These are phyloP conservation scores for Conus canariensis DNA, from an alignment of 2,888 invertebrate species.

Conservation along the genomic window DNA sequence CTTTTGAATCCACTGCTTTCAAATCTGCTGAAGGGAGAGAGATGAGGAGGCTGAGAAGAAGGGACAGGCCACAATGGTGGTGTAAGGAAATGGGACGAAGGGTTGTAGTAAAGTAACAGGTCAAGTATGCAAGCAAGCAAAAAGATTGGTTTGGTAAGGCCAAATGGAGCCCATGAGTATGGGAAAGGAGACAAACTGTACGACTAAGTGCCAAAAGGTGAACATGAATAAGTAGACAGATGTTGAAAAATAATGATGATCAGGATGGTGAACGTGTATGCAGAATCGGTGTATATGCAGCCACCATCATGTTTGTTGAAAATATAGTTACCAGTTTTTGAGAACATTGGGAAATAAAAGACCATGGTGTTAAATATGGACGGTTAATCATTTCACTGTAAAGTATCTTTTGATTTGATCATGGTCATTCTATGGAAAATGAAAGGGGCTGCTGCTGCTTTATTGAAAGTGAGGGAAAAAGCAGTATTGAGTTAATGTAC, in stretches of 20 bases:
- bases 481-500: too few relatives aligned
- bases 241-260: neutral
- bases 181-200: too few relatives aligned
- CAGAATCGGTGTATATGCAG: neutral
- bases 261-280: too few relatives aligned
- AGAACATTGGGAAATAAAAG: too few relatives aligned
- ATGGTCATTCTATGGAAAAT: too few relatives aligned
- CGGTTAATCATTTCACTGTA: too few relatives aligned
- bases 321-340: too few relatives aligned
- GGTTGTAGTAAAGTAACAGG: neutral
- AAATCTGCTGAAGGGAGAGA: conserved; percentile 19
- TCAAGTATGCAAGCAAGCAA: neutral
- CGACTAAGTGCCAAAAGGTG: neutral
- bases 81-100: neutral
- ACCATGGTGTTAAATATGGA: neutral
- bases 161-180: neutral
- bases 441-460: too few relatives aligned
- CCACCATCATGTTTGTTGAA: neutral
- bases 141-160: conserved; percentile 31
- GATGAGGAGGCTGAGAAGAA: neutral
- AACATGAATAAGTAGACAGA: too few relatives aligned
- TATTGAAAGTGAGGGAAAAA: too few relatives aligned
- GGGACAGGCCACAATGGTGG: neutral
- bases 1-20: neutral
- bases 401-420: too few relatives aligned